Evolutionary conservation across 2,797 vertebrate genomes (phyloP).

Genomic region (Babyrousa celebensis): DNA sequence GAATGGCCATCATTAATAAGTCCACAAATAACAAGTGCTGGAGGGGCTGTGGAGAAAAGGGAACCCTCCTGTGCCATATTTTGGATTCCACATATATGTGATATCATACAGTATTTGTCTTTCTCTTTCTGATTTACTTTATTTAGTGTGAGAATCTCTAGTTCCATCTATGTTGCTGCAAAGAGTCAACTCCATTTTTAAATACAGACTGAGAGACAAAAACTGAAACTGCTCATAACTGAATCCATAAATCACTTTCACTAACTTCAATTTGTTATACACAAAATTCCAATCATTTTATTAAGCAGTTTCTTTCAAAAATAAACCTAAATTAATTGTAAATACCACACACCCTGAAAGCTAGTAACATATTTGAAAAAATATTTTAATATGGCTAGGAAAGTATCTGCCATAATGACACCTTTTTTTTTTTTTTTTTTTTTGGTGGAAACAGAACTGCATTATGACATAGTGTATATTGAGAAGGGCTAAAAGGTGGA

Average conservation of each 20-base stretch:
- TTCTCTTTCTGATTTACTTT: no score
- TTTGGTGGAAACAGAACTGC: neutral
- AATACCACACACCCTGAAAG: neutral
- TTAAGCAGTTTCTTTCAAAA: slow-evolving; percentile 64
- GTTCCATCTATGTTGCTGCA: no score
- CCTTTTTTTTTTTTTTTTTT: slow-evolving; percentile 24
- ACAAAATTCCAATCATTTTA: slow-evolving; percentile 67
- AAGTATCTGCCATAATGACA: neutral
- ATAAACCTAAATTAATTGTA: slow-evolving; percentile 74
- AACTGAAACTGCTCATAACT: slow-evolving; percentile 61
- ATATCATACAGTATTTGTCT: no score
- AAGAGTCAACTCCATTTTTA: neutral
- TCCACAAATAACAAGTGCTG: no score
- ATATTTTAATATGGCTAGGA: neutral
- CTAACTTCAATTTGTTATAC: slow-evolving; percentile 71
- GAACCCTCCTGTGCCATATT: no score
- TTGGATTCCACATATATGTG: no score
- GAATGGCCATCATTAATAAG: no score
- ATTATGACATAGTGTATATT: neutral
- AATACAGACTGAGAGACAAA: slow-evolving; percentile 60
- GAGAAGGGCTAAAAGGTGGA: slow-evolving; percentile 47
- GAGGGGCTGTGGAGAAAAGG: no score
- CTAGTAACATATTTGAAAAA: neutral
- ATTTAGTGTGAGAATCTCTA: no score
- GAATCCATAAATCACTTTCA: slow-evolving; percentile 71